phyloP scores from a whole-genome alignment of 2,113 vertebrate species.

The Pampusana beccarii region DNA sequence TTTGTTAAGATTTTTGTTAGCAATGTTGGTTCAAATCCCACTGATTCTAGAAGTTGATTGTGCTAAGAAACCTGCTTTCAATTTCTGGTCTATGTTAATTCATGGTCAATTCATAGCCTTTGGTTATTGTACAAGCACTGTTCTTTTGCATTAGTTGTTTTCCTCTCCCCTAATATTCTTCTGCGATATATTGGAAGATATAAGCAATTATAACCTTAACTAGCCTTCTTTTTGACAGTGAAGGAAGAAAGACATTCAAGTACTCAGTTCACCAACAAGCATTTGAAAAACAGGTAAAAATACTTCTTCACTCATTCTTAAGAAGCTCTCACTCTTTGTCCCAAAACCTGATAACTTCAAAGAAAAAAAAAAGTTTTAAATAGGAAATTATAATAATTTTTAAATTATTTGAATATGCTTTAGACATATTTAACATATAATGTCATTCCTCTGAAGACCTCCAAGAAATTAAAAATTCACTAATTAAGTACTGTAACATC shows the following conservation, averaged over 20 bases:
- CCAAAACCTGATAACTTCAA: neutral
- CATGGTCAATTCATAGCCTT: neutral
- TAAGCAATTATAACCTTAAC: neutral
- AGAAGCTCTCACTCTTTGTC: neutral
- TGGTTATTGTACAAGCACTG: neutral
- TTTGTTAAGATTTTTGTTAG: neutral
- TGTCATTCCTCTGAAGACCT: conserved; percentile 46
- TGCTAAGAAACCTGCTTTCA: neutral
- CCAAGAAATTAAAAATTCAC: conserved; percentile 51
- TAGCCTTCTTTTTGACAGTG: neutral
- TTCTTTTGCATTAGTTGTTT: neutral
- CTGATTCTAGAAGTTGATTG: neutral
- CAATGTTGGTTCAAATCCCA: neutral
- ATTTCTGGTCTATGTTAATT: neutral
- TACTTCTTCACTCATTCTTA: neutral
- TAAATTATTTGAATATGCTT: conserved; percentile 7
- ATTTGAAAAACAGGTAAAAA: neutral
- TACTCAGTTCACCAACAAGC: neutral
- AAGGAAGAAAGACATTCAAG: neutral
- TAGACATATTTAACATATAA: conserved; percentile 38
- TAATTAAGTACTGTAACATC: conserved; percentile 59
- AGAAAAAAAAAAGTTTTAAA: neutral
- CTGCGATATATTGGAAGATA: neutral
- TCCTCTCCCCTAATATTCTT: neutral
- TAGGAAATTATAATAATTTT: neutral